Evolutionary conservation across 2,113 vertebrate genomes (phyloP).

Genomic region (Vicugna pacos): DNA sequence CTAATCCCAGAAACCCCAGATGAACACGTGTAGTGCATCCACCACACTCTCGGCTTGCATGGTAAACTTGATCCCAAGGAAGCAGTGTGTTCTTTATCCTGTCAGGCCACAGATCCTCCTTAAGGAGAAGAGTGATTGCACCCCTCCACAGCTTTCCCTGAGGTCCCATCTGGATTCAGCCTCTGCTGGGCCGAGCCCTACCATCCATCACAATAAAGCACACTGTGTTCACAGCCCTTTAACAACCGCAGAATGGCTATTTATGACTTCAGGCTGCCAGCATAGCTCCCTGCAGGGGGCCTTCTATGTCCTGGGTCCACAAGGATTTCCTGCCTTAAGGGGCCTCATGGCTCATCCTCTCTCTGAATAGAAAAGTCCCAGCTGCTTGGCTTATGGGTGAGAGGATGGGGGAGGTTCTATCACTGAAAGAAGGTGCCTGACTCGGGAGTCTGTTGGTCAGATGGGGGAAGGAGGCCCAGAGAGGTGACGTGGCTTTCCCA

Average conservation of each 20-base stretch:
- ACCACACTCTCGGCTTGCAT: neutral
- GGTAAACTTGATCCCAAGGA: neutral
- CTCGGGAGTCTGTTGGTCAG: neutral
- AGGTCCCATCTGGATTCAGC: neutral
- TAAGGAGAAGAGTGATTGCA: neutral
- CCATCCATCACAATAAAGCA: conserved; percentile 50
- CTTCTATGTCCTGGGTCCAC: conserved; percentile 31
- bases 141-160: neutral
- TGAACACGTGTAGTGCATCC: neutral
- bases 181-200: neutral
- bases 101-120: conserved; percentile 34
- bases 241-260: neutral
- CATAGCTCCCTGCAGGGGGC: neutral
- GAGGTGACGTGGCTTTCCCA: neutral
- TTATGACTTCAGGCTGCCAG: conserved; percentile 31
- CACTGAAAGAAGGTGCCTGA: neutral
- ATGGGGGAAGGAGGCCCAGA: neutral
- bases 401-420: neutral
- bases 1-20: neutral
- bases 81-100: neutral
- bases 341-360: neutral
- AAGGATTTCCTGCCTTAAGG: conserved; percentile 11
- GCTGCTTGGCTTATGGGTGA: conserved; percentile 21
- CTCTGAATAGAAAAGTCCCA: conserved; percentile 15
- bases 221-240: neutral